phyloP scores from a whole-genome alignment of 2,797 vertebrate species.

The Lophotriccus pileatus region DNA sequence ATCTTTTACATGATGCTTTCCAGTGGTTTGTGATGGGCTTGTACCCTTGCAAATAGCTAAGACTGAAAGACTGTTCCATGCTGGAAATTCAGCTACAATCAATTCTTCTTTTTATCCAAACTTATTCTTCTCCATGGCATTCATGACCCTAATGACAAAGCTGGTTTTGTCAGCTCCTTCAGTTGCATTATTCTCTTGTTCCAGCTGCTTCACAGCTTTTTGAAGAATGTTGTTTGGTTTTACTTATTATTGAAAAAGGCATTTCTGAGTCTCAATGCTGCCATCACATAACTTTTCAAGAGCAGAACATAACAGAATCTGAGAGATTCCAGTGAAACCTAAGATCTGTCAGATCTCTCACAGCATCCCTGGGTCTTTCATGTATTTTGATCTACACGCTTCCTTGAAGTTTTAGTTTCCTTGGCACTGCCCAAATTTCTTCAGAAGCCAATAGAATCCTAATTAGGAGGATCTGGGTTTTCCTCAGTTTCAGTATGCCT shows the following conservation, averaged over 20 bases:
- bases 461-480: not conserved
- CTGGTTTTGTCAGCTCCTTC: not conserved
- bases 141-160: not conserved
- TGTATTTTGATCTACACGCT: not conserved
- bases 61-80: not conserved
- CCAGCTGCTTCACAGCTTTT: not conserved
- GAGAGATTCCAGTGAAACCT: not conserved
- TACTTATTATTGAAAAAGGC: not conserved
- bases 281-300: not conserved
- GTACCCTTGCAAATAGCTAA: not conserved
- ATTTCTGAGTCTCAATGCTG: not conserved
- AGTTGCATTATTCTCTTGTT: not conserved
- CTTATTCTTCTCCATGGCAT: not conserved
- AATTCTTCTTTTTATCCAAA: not conserved
- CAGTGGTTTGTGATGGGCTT: not conserved
- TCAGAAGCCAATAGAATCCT: not conserved
- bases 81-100: not conserved
- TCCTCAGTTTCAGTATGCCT: not conserved
- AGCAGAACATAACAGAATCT: not conserved
- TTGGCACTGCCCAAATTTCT: not conserved
- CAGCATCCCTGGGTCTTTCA: not conserved
- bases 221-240: not conserved
- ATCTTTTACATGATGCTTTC: not conserved
- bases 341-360: not conserved
- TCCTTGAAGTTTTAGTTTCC: not conserved